A percentile compares a stretch with the other conserved stretches of the same genome.
These are phyloP conservation scores for Anhinga anhinga DNA, from an alignment of 2,113 vertebrate genomes.

Conservation along the genomic window DNA sequence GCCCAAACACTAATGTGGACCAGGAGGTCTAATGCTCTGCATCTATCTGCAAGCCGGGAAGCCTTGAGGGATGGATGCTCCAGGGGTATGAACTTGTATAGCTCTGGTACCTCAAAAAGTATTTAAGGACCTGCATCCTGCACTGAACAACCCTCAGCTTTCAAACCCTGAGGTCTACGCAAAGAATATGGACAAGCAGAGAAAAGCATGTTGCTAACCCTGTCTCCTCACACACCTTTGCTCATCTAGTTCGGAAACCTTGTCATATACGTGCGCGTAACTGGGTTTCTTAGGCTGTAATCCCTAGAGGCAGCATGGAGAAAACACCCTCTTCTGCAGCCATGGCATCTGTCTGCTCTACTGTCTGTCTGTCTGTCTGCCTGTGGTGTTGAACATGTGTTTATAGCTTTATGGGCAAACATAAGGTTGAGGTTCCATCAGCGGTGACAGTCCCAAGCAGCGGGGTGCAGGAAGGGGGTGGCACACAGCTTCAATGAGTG, in stretches of 20 bases:
- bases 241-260: not conserved
- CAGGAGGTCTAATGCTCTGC: not conserved
- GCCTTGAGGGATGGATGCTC: not conserved
- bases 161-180: not conserved
- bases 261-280: rapidly evolving
- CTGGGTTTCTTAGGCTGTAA: not conserved
- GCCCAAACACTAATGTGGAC: rapidly evolving
- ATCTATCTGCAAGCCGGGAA: rapidly evolving
- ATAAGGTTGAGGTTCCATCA: not conserved
- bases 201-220: not conserved
- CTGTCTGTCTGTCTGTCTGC: not conserved
- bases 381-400: not conserved
- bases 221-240: not conserved
- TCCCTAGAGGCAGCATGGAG: not conserved
- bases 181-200: not conserved
- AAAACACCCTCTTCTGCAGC: not conserved
- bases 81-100: not conserved
- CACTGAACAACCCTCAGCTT: not conserved
- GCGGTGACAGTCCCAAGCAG: not conserved
- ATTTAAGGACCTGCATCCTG: not conserved
- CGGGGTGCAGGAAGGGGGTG: not conserved
- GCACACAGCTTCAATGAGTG: not conserved
- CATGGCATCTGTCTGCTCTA: not conserved
- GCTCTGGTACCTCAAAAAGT: not conserved
- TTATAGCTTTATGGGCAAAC: not conserved